These are phyloP conservation scores for Dascillus cervinus DNA, from an alignment of 2,888 invertebrate genomes.

Conservation along the genomic window DNA sequence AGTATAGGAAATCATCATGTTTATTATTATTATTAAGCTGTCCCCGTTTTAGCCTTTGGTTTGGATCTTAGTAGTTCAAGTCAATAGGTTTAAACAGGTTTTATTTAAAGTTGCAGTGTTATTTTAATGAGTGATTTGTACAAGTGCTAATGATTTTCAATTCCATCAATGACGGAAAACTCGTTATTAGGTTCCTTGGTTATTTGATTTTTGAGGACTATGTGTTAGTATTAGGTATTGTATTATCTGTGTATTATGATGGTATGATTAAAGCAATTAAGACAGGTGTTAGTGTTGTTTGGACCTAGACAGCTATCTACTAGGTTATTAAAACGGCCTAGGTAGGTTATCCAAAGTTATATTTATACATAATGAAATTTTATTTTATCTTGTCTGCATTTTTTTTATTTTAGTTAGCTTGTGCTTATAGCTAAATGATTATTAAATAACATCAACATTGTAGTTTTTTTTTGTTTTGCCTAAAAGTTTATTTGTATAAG, in stretches of 20 bases:
- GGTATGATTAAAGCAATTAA: conserved; percentile 16
- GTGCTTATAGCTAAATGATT: too few species aligned
- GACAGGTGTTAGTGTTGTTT: conserved; percentile 14
- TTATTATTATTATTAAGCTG: conserved; percentile 5
- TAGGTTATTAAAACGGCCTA: conserved; percentile 9
- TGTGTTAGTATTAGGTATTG: conserved; percentile 22
- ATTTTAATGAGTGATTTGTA: conserved; percentile 11
- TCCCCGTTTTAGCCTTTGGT: conserved; percentile 11
- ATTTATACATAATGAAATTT: conserved; percentile 6
- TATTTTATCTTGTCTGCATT: conserved; percentile 5
- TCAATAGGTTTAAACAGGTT: conserved; percentile 11
- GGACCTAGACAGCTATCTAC: too few species aligned
- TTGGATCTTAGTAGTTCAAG: conserved; percentile 17
- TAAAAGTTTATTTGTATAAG: too few species aligned
- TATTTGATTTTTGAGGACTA: conserved; percentile 14
- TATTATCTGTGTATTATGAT: conserved; percentile 21
- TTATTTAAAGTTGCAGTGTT: conserved; percentile 18
- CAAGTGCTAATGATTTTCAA: conserved; percentile 4
- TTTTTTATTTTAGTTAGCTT: conserved; percentile 7
- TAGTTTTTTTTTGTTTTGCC: too few species aligned
- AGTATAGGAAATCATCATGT: conserved; percentile 6
- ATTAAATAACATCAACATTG: too few species aligned
- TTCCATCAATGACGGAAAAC: conserved; percentile 7
- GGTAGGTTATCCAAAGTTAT: conserved; percentile 2
- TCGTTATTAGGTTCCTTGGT: conserved; percentile 4